Evolutionary conservation across 1,140 invertebrate species (phyloP), one percentile per base, ranked within the genome.

Genomic region (Sycophaga agraensis): DNA sequence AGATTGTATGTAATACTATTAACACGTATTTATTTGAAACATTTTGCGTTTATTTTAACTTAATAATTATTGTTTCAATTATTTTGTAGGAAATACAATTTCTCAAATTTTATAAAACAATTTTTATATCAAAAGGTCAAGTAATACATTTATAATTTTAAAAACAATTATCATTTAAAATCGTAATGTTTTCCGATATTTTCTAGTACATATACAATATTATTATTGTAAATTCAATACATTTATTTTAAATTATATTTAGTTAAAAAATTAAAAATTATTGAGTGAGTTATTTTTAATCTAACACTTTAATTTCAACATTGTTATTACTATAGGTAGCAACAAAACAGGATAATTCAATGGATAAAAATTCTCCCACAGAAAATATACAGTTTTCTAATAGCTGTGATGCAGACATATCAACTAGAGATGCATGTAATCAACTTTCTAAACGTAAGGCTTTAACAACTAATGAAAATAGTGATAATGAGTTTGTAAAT

Each of bases 241-340:
- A n/a, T n/a, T n/a, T n/a, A n/a, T n/a, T n/a, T n/a, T 72, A 72
- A 72, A 73, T 70, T 63, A 22, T 69, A 73, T 70, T 72, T 73
- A 60, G 65, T 46, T 68, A 66, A 66, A 73, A 71, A 69, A 69
- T 42, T 4, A 43, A 34, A 60, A 37, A 63, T 31, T 49, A 55
- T 54, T 58, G 59, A 66, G 53, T 60, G 42, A 51, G 65, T 66
- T 31, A 61, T 68, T 71, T 58, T 19, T 60, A 66, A 35, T 69
- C 46, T 62, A 31, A 43, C 54, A 67, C 68, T 73, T 65, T 70
- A 60, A 69, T 72, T 65, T 58, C 68, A 59, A 45, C 65, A 67
- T 68, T 54, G 63, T 63, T 37, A 28, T 73, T 71, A 67, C 58
- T 64, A 7, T 72, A 74, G 73, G 67, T 72, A 51, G 62, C 43